phyloP scores from a whole-genome alignment of 2,888 invertebrate genomes.

The Augochlorella aurata region DNA sequence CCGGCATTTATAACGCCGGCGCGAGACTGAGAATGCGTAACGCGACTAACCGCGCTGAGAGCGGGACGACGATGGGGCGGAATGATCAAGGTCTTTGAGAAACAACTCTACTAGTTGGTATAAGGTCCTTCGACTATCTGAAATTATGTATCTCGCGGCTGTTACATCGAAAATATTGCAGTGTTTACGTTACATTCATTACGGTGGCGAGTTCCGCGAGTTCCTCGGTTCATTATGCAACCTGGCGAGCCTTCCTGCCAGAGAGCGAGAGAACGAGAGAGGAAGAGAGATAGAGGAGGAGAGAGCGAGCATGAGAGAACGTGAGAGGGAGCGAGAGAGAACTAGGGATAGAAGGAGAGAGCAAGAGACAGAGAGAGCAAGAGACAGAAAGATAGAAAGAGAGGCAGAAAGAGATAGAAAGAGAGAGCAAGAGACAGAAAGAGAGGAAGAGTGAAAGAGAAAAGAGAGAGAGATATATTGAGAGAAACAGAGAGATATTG shows the following conservation, averaged over 20 bases:
- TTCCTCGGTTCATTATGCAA: constrained; percentile 41
- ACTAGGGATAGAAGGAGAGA: too few relatives aligned
- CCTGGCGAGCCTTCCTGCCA: constrained; percentile 13
- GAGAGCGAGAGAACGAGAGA: too few relatives aligned
- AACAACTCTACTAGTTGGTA: constrained; percentile 11
- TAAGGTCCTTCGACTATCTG: not conserved
- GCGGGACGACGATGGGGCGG: constrained; percentile 32
- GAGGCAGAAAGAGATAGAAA: too few relatives aligned
- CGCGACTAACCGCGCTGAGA: not conserved
- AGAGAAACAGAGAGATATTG: too few relatives aligned
- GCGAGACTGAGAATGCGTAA: constrained; percentile 28
- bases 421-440: too few relatives aligned
- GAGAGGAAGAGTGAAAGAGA: too few relatives aligned
- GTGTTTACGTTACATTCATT: constrained; percentile 13
- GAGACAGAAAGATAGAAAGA: too few relatives aligned
- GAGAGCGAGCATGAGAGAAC: too few relatives aligned
- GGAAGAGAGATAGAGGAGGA: too few relatives aligned
- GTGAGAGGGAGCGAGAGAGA: too few relatives aligned
- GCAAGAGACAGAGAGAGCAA: too few relatives aligned
- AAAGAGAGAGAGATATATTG: too few relatives aligned
- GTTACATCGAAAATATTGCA: constrained; percentile 35
- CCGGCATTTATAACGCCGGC: constrained; percentile 1
- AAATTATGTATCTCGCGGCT: constrained; percentile 25
- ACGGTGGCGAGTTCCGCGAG: constrained; percentile 17
- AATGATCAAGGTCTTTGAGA: constrained; percentile 37